A percentile compares a stretch with the other conserved stretches of the same genome.
Conservation (phyloP, 2,113 vertebrate species). For the Lasiurus borealis region DNA sequence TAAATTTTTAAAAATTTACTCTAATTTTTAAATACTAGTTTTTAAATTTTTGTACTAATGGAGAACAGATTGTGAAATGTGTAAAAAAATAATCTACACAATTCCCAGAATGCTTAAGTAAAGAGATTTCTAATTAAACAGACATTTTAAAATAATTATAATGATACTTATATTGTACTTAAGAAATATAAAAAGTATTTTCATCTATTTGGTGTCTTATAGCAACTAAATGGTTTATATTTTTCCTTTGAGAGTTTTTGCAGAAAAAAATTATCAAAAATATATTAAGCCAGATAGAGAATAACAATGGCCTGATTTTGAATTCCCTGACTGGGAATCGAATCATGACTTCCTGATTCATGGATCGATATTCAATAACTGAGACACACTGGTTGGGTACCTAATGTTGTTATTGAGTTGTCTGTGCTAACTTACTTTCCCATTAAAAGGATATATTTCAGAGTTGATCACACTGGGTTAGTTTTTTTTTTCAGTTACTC, state of each 20-base stretch:
- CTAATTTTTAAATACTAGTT: conserved; percentile 26
- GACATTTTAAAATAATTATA: conserved; percentile 1
- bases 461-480: no score
- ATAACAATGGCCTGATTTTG: background rate
- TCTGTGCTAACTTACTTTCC: no score
- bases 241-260: conserved; percentile 7
- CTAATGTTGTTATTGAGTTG: no score
- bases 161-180: background rate
- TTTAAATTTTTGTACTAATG: conserved; percentile 16
- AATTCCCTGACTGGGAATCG: background rate
- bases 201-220: background rate
- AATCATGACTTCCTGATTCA: no score
- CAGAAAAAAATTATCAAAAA: conserved; percentile 27
- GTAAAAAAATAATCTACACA: background rate
- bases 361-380: no score
- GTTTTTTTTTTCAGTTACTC: no score
- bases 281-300: background rate
- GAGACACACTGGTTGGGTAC: no score
- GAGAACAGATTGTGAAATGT: background rate
- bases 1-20: background rate
- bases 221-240: conserved; percentile 36
- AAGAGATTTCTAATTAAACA: conserved; percentile 9
- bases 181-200: conserved; percentile 25
- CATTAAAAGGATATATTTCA: no score
- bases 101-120: conserved; percentile 24